These are phyloP conservation scores for Hephaestus fuliginosus DNA, from an alignment of 2,797 vertebrate species.

Conservation along the genomic window DNA sequence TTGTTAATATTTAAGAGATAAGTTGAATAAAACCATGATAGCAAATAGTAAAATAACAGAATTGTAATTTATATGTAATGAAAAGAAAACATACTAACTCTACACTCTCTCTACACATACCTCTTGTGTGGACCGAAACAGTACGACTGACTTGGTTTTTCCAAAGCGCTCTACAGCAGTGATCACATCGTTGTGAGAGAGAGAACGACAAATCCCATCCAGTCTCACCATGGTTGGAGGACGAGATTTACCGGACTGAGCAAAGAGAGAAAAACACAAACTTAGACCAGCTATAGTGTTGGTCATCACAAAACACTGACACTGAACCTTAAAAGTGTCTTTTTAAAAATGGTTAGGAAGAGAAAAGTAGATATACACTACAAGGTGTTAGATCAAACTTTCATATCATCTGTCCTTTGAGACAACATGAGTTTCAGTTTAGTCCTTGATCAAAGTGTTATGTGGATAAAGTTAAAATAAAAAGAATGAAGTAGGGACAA, in stretches of 20 bases:
- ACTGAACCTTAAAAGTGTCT: neutral
- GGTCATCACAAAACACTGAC: neutral
- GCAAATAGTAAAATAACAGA: no score
- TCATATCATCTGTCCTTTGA: neutral
- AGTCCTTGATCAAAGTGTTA: neutral
- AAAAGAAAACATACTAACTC: neutral
- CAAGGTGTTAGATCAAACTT: neutral
- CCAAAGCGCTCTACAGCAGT: constrained; percentile 86
- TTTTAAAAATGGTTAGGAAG: neutral
- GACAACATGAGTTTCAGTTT: neutral
- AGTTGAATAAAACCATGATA: no score
- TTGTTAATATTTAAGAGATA: neutral
- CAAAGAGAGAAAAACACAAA: neutral
- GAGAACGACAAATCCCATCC: neutral
- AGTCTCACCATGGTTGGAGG: constrained; percentile 60
- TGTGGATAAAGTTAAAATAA: neutral
- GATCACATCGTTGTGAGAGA: constrained; percentile 81
- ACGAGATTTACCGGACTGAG: constrained; percentile 34
- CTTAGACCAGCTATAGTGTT: neutral
- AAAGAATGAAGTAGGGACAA: neutral
- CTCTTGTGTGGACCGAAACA: constrained; percentile 68
- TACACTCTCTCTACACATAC: constrained; percentile 30
- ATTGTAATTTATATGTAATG: neutral
- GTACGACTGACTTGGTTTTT: constrained; percentile 86
- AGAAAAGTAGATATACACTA: neutral